Evolutionary conservation across 1,140 invertebrate species (phyloP).

Genomic region (Antheraea mylitta): DNA sequence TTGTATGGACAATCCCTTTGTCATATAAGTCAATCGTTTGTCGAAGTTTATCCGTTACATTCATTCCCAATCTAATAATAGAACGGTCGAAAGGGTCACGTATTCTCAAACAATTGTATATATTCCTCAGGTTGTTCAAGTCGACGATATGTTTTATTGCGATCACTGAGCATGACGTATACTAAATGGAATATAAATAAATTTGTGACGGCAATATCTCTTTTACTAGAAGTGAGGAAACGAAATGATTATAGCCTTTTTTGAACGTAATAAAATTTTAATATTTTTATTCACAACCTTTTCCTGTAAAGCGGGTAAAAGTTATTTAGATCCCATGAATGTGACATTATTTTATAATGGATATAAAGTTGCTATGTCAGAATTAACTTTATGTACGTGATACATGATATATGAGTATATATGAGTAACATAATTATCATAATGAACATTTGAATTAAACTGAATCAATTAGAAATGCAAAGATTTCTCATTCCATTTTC

Average conservation of each 20-base stretch:
- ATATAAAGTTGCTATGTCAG: no score
- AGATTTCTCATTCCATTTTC: no score
- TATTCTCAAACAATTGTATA: constrained; percentile 28
- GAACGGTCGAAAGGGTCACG: constrained; percentile 38
- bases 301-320: background rate
- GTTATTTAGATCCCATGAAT: background rate
- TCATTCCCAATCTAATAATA: constrained; percentile 58
- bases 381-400: no score
- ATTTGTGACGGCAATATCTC: constrained; percentile 15
- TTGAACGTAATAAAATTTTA: background rate
- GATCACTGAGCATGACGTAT: constrained; percentile 27
- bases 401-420: no score
- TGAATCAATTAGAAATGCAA: no score
- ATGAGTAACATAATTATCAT: no score
- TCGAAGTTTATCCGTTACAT: constrained; percentile 58
- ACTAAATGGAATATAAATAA: constrained; percentile 33
- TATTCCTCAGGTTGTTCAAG: constrained; percentile 18
- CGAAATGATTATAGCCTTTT: constrained; percentile 11
- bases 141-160: constrained; percentile 39
- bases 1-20: constrained; percentile 51
- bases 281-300: background rate
- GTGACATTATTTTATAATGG: background rate
- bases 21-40: constrained; percentile 57
- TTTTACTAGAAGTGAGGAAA: constrained; percentile 7
- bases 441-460: no score